Percentiles rank a stretch among this genome's conserved stretches.
Evolutionary conservation across 2,888 invertebrate genomes (phyloP).

Genomic region (Ptychoptera contaminata): DNA sequence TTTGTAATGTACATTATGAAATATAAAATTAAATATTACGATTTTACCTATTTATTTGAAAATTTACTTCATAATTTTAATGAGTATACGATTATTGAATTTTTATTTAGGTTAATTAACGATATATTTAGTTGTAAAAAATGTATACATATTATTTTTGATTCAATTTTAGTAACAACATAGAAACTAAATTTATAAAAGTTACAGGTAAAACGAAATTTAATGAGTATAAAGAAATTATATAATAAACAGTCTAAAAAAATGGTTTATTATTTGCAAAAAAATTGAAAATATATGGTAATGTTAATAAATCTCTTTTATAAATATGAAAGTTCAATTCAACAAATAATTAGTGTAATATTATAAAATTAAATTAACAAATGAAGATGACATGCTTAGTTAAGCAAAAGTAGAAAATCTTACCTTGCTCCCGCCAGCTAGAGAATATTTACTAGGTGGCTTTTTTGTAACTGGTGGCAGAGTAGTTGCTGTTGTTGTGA

Average conservation of each 20-base stretch:
- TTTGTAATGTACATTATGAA: not conserved
- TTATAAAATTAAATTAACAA: no score
- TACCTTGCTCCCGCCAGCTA: constrained; percentile 19
- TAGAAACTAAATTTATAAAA: no score
- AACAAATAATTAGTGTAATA: no score
- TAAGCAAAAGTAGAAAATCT: not conserved
- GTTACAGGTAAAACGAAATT: no score
- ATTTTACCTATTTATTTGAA: not conserved
- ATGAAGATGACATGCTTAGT: not conserved
- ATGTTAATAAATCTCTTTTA: no score
- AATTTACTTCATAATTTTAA: no score
- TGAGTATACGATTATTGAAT: no score
- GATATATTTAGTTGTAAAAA: no score
- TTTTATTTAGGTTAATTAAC: no score
- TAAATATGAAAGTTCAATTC: no score
- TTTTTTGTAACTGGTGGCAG: constrained; percentile 15
- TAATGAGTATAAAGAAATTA: not conserved
- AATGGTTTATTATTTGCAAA: not conserved
- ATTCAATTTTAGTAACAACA: no score
- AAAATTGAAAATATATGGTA: not conserved
- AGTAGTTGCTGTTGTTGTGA: constrained; percentile 32
- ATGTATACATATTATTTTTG: no score
- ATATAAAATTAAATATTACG: not conserved
- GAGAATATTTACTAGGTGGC: constrained; percentile 5
- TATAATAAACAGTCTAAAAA: not conserved